phyloP scores from a whole-genome alignment of 1,140 invertebrate species.

The Phymorhynchus buccinoides region DNA sequence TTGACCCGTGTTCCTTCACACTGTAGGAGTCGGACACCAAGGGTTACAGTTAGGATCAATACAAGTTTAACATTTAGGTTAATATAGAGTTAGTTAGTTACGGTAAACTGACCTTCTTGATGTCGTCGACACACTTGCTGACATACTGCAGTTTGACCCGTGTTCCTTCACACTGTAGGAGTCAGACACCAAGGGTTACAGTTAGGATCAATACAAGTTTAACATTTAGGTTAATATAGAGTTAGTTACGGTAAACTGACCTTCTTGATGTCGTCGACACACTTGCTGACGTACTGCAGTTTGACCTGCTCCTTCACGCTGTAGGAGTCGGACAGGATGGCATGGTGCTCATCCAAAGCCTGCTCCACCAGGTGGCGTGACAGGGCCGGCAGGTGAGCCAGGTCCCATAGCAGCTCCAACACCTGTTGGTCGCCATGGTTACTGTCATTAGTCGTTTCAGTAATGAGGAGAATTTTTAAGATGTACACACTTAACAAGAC shows the following conservation, averaged over 20 bases:
- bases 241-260: too few relatives aligned
- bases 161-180: constrained; percentile 74
- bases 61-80: too few relatives aligned
- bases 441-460: neutral
- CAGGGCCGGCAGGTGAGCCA: constrained; percentile 74
- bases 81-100: too few relatives aligned
- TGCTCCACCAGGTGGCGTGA: constrained; percentile 74
- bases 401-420: constrained; percentile 76
- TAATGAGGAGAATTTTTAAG: too few relatives aligned
- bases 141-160: constrained; percentile 75
- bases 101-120: constrained; percentile 75
- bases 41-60: too few relatives aligned
- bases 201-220: too few relatives aligned
- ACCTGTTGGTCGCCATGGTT: constrained; percentile 61
- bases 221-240: too few relatives aligned
- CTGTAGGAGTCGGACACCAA: too few relatives aligned
- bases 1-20: too few relatives aligned
- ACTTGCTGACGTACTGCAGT: constrained; percentile 75
- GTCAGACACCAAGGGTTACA: too few relatives aligned
- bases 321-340: constrained; percentile 74
- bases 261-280: constrained; percentile 77
- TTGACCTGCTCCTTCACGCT: constrained; percentile 75
- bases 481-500: too few relatives aligned
- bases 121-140: constrained; percentile 76
- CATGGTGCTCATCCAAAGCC: constrained; percentile 75